Percentiles rank a stretch among this genome's conserved stretches.
Evolutionary conservation across 2,888 invertebrate species (phyloP).

Genomic region (Anagyrus pseudococci): DNA sequence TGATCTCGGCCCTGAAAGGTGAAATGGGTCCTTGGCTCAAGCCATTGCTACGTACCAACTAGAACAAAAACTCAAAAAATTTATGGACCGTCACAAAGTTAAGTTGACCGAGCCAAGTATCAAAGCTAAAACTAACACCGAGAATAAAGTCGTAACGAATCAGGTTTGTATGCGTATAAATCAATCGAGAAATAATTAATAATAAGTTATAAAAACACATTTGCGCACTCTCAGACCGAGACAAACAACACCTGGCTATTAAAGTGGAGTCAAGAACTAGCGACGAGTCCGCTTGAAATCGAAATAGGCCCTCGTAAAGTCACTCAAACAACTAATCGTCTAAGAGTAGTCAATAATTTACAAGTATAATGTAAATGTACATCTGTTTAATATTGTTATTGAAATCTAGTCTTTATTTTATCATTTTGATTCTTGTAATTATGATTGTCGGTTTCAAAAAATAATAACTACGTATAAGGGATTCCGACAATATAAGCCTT

Average conservation of each 20-base stretch:
- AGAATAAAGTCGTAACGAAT: conserved; percentile 5
- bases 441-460: too few species aligned
- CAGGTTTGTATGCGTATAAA: not conserved
- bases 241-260: conserved; percentile 41
- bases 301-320: not conserved
- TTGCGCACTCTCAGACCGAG: conserved; percentile 35
- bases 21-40: conserved; percentile 56
- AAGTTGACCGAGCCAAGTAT: too few species aligned
- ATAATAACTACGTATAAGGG: too few species aligned
- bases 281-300: not conserved
- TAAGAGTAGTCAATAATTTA: conserved; percentile 26
- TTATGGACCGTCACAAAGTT: conserved; percentile 46
- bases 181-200: not conserved
- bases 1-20: conserved; percentile 54
- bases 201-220: conserved; percentile 1
- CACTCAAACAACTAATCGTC: conserved; percentile 20
- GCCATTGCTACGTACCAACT: conserved; percentile 54
- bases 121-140: conserved; percentile 30
- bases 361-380: too few species aligned
- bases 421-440: too few species aligned
- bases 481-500: too few species aligned
- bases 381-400: too few species aligned
- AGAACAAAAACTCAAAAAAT: conserved; percentile 48
- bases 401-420: too few species aligned
- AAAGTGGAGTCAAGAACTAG: conserved; percentile 40